Conservation (phyloP, 2,888 invertebrate species). For the Cancer borealis region DNA sequence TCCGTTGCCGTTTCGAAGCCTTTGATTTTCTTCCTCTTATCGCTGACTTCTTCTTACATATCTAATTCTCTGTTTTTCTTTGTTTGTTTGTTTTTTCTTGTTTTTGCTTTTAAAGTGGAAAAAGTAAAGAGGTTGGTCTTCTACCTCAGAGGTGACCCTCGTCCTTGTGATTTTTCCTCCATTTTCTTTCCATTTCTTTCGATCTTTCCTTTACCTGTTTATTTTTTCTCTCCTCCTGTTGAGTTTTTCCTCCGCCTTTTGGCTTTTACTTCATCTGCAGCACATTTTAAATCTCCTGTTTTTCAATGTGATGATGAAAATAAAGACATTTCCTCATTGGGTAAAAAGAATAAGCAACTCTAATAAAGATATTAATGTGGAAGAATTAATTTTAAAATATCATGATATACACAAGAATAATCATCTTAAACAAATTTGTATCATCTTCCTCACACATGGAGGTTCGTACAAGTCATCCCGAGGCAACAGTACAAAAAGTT, state of each 20-base stretch:
- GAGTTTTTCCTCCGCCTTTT: not conserved
- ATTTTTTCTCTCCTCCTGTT: not conserved
- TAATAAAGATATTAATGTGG: too few species aligned
- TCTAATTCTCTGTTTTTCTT: not conserved
- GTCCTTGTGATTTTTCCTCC: not conserved
- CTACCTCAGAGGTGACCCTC: not conserved
- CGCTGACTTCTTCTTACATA: not conserved
- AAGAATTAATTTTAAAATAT: too few species aligned
- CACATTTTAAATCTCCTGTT: not conserved
- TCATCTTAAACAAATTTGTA: too few species aligned
- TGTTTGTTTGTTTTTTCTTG: not conserved
- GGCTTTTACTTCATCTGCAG: not conserved
- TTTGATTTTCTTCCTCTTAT: not conserved
- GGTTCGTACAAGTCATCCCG: too few species aligned
- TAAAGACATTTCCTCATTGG: too few species aligned
- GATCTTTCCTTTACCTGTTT: not conserved
- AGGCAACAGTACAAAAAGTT: too few species aligned
- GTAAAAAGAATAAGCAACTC: too few species aligned
- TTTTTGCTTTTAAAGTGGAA: not conserved
- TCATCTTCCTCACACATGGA: too few species aligned
- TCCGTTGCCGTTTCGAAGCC: not conserved
- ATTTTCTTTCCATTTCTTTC: not conserved
- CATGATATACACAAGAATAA: too few species aligned
- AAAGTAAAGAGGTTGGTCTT: not conserved
- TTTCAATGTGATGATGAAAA: too few species aligned